phyloP scores from a whole-genome alignment of 1,140 invertebrate species.

The Diuraphis noxia region DNA sequence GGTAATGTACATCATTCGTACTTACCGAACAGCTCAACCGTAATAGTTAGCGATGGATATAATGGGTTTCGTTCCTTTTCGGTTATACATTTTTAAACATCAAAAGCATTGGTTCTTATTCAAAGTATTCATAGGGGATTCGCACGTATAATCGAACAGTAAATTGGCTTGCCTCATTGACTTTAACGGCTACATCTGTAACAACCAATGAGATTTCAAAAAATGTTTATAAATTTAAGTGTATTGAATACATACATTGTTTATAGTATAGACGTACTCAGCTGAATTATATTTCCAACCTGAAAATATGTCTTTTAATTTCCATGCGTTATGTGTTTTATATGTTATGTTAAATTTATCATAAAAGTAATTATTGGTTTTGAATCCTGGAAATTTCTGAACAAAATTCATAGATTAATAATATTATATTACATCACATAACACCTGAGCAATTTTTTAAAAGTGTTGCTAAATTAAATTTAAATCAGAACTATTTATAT shows the following conservation, averaged over 20 bases:
- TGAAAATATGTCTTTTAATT: neutral
- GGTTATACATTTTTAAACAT: conserved; percentile 34
- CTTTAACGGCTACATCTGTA: neutral
- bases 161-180: conserved; percentile 1
- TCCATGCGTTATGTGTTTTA: neutral
- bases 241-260: too few relatives aligned
- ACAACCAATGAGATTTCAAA: neutral
- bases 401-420: neutral
- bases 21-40: neutral
- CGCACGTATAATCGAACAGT: neutral
- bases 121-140: neutral
- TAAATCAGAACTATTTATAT: neutral
- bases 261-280: neutral
- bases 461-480: neutral
- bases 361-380: neutral
- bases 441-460: neutral
- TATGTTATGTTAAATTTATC: neutral
- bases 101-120: neutral
- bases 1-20: neutral
- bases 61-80: neutral
- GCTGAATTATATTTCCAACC: neutral
- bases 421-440: neutral
- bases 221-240: neutral
- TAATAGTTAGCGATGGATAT: neutral
- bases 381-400: neutral